Percentiles rank a stretch among this genome's conserved stretches.
phyloP scores from a whole-genome alignment of 2,797 vertebrate species.

The Helicolenus hilgendorfi region DNA sequence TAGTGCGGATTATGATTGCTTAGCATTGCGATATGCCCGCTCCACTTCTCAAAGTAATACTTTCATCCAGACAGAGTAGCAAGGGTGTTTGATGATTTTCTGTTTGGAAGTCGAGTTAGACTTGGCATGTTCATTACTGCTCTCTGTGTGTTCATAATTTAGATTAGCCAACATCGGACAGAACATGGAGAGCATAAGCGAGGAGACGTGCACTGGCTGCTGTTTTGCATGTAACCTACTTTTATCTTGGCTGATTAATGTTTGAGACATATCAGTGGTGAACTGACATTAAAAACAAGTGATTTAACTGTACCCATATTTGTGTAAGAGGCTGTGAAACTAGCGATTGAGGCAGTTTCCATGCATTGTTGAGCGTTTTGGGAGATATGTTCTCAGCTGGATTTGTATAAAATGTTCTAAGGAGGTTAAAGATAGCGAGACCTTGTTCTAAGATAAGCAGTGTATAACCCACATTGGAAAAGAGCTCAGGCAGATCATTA shows the following conservation, averaged over 20 bases:
- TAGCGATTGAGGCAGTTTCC: neutral
- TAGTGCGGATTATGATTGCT: constrained; percentile 86
- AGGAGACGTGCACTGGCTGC: constrained; percentile 15
- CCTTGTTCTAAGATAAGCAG: constrained; percentile 24
- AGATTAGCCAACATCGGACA: constrained; percentile 61
- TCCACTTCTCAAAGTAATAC: constrained; percentile 84
- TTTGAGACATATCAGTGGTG: constrained; percentile 38
- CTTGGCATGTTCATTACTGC: constrained; percentile 73
- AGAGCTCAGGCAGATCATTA: constrained; percentile 27
- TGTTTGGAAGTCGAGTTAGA: constrained; percentile 72
- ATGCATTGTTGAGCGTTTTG: constrained; percentile 1
- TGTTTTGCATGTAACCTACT: constrained; percentile 71
- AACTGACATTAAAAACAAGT: constrained; percentile 43
- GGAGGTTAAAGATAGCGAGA: constrained; percentile 30
- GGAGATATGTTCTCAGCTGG: neutral
- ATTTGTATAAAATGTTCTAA: neutral
- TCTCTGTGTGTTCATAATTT: constrained; percentile 72
- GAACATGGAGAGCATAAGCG: constrained; percentile 39
- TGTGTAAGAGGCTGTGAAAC: constrained; percentile 16
- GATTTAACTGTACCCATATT: neutral
- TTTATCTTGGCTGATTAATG: constrained; percentile 59
- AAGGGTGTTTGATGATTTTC: constrained; percentile 81
- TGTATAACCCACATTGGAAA: constrained; percentile 35
- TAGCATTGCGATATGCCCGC: constrained; percentile 85
- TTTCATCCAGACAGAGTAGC: constrained; percentile 79